Percentiles rank a stretch among this genome's conserved stretches.
Conservation (phyloP, 2,797 vertebrate species). For the Phoxinus dragarum region DNA sequence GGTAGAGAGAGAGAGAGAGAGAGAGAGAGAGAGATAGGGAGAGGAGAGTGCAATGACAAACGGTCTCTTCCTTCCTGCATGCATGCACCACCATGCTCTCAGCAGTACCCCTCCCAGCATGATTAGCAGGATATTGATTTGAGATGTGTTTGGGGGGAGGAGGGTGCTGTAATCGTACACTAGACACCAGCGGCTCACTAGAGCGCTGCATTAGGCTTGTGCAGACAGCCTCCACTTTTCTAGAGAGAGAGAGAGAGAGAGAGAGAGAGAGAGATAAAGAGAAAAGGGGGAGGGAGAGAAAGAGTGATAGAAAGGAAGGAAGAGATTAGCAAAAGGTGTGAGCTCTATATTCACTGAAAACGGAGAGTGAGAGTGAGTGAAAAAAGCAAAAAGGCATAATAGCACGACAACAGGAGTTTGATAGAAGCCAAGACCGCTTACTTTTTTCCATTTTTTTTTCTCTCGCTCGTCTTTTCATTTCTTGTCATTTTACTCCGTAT, state of each 20-base stretch:
- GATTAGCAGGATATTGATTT: constrained; percentile 94
- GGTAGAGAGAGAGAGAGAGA: constrained; percentile 43
- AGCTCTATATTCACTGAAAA: constrained; percentile 40
- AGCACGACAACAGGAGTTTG: constrained; percentile 31
- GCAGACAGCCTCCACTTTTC: constrained; percentile 67
- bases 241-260: constrained; percentile 42
- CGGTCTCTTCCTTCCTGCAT: constrained; percentile 86
- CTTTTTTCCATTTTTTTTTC: background rate
- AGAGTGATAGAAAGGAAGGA: constrained; percentile 54
- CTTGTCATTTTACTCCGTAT: constrained; percentile 17
- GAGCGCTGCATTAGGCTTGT: constrained; percentile 68
- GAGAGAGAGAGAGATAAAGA: constrained; percentile 45
- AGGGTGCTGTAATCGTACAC: constrained; percentile 85
- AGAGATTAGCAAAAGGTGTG: constrained; percentile 52
- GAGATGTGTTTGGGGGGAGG: constrained; percentile 75
- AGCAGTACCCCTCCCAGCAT: constrained; percentile 79
- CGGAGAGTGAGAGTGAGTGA: constrained; percentile 40
- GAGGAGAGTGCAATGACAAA: constrained; percentile 82
- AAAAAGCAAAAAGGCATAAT: constrained; percentile 45
- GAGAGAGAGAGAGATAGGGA: constrained; percentile 44
- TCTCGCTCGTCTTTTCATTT: background rate
- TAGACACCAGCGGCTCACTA: constrained; percentile 76
- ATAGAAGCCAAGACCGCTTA: constrained; percentile 19
- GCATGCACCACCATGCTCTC: constrained; percentile 80
- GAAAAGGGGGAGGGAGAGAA: constrained; percentile 47